phyloP scores from a whole-genome alignment of 2,113 vertebrate species.

The Atrichornis clamosus region DNA sequence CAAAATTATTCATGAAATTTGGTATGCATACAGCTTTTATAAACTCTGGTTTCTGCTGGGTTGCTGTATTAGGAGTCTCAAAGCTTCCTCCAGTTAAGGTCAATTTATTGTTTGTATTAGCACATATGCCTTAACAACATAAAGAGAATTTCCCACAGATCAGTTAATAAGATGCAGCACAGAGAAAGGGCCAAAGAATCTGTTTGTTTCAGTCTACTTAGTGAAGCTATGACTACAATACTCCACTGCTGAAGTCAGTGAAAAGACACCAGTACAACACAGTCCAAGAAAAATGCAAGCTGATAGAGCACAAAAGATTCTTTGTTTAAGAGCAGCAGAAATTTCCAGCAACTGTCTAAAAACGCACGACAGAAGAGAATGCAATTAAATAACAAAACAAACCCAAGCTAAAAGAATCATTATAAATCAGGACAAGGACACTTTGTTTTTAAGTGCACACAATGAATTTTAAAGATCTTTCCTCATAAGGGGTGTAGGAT shows the following conservation, averaged over 20 bases:
- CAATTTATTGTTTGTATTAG: slow-evolving; percentile 46
- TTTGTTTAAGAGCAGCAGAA: slow-evolving; percentile 72
- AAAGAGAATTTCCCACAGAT: slow-evolving; percentile 49
- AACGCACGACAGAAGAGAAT: slow-evolving; percentile 55
- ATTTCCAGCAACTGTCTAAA: slow-evolving; percentile 67
- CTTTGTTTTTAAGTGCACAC: slow-evolving; percentile 70
- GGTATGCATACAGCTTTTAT: not conserved
- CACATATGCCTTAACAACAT: not conserved
- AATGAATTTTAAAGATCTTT: slow-evolving; percentile 75
- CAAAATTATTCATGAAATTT: not conserved
- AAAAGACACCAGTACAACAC: slow-evolving; percentile 66
- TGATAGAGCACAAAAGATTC: slow-evolving; percentile 67
- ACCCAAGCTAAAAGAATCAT: slow-evolving; percentile 67
- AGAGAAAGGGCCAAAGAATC: slow-evolving; percentile 64
- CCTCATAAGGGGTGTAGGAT: slow-evolving; percentile 30
- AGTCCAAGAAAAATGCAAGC: slow-evolving; percentile 70
- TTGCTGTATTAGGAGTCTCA: slow-evolving; percentile 5
- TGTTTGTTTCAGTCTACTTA: slow-evolving; percentile 72
- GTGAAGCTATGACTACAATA: slow-evolving; percentile 47
- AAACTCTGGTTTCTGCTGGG: not conserved
- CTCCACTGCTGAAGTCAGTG: slow-evolving; percentile 66
- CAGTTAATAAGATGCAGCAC: slow-evolving; percentile 57
- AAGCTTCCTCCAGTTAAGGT: slow-evolving; percentile 29
- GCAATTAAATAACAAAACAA: slow-evolving; percentile 75
- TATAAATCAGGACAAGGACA: slow-evolving; percentile 67